Conservation (phyloP, 2,888 invertebrate species). For the Hydroisotoma schaefferi region DNA sequence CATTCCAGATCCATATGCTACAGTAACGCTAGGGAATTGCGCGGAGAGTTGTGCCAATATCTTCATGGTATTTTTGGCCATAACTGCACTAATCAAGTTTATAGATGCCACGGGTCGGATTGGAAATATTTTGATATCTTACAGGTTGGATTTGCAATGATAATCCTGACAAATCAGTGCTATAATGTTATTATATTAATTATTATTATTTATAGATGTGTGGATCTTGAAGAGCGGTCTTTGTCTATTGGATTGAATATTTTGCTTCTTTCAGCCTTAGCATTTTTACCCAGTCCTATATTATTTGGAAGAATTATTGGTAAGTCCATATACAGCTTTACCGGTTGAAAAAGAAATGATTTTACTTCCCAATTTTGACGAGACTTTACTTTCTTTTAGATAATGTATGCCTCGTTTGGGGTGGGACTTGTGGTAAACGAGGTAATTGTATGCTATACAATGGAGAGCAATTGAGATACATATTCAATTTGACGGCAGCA, state of each 20-base stretch:
- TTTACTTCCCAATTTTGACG: neutral
- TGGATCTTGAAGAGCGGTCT: conserved; percentile 61
- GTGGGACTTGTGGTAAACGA: conserved; percentile 61
- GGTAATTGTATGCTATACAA: conserved; percentile 74
- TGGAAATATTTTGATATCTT: conserved; percentile 64
- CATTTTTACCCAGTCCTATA: conserved; percentile 67
- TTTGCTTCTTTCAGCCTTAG: conserved; percentile 61
- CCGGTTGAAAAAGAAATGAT: neutral
- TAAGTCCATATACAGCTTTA: conserved; percentile 47
- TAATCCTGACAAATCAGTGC: too few relatives aligned
- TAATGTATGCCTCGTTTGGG: conserved; percentile 68
- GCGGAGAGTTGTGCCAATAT: conserved; percentile 57
- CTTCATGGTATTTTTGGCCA: conserved; percentile 50
- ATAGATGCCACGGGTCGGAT: conserved; percentile 64
- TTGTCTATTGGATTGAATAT: conserved; percentile 63
- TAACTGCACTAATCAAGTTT: conserved; percentile 56
- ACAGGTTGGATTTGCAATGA: too few relatives aligned
- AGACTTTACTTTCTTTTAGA: conserved; percentile 55
- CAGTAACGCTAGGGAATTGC: conserved; percentile 58
- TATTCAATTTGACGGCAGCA: conserved; percentile 65
- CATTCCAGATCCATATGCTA: conserved; percentile 46
- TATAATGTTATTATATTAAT: neutral
- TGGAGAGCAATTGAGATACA: conserved; percentile 62
- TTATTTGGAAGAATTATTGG: conserved; percentile 67
- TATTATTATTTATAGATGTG: conserved; percentile 54